A percentile compares a stretch with the other conserved stretches of the same genome.
These are phyloP conservation scores for Machimus atricapillus DNA, from an alignment of 2,888 invertebrate genomes.

Conservation along the genomic window DNA sequence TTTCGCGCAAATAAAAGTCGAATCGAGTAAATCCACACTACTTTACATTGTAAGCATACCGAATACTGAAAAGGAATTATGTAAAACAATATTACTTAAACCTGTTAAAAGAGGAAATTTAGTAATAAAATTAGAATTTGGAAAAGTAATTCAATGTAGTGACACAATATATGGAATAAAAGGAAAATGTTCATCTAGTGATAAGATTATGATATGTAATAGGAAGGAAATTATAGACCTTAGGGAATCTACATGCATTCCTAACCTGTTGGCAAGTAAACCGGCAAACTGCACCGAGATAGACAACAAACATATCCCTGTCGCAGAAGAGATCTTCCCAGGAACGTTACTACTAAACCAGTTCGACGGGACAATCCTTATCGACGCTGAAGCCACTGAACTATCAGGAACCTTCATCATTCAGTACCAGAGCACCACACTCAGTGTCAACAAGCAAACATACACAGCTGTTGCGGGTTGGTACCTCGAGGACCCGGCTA, in stretches of 20 bases:
- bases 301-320: not conserved
- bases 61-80: not conserved
- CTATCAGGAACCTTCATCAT: not conserved
- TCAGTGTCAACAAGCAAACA: not conserved
- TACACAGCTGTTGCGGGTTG: no score
- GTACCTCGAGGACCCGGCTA: no score
- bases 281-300: not conserved
- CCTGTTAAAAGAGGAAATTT: not conserved
- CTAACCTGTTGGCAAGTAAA: not conserved
- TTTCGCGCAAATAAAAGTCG: constrained; percentile 11
- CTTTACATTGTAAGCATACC: not conserved
- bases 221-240: not conserved
- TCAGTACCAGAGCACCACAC: not conserved
- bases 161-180: not conserved
- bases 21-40: not conserved
- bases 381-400: not conserved
- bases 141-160: not conserved
- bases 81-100: not conserved
- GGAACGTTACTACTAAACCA: not conserved
- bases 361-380: not conserved
- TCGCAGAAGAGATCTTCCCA: not conserved
- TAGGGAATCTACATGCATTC: not conserved
- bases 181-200: not conserved
- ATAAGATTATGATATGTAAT: not conserved
- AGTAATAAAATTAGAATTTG: not conserved